phyloP scores from a whole-genome alignment of 2,888 invertebrate species.

The Oligia latruncula region DNA sequence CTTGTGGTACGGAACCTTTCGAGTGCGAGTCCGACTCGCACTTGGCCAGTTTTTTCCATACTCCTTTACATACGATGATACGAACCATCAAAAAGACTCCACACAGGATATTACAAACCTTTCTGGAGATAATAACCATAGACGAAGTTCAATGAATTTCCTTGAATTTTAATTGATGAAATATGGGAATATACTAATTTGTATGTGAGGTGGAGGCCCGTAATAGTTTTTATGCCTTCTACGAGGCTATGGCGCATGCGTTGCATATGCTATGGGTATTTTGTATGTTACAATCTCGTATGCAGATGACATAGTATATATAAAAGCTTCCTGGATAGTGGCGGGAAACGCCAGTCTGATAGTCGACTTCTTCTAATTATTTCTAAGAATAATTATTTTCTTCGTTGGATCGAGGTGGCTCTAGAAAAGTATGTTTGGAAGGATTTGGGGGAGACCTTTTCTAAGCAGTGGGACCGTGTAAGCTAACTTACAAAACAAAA shows the following conservation, averaged over 20 bases:
- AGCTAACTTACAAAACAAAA: no score
- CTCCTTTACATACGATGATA: no score
- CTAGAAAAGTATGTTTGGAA: no score
- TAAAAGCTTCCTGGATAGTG: conserved; percentile 58
- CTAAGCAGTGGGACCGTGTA: no score
- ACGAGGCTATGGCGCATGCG: conserved; percentile 52
- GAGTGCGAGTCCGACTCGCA: no score
- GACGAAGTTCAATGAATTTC: conserved; percentile 63
- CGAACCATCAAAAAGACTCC: neutral
- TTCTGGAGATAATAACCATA: conserved; percentile 40
- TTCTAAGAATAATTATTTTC: neutral
- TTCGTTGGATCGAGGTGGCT: no score
- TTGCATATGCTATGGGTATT: conserved; percentile 63
- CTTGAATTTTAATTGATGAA: conserved; percentile 66
- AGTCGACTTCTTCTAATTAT: conserved; percentile 2
- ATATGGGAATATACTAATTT: conserved; percentile 60
- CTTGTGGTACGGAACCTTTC: no score
- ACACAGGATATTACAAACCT: conserved; percentile 37
- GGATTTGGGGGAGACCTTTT: no score
- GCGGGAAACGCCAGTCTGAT: conserved; percentile 3
- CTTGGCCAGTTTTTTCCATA: neutral
- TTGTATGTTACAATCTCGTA: conserved; percentile 51
- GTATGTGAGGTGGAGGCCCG: conserved; percentile 52
- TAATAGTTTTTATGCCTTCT: conserved; percentile 64
- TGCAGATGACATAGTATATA: conserved; percentile 54